These are phyloP conservation scores for Delia radicum DNA, from an alignment of 1,140 invertebrate genomes.

Conservation along the genomic window DNA sequence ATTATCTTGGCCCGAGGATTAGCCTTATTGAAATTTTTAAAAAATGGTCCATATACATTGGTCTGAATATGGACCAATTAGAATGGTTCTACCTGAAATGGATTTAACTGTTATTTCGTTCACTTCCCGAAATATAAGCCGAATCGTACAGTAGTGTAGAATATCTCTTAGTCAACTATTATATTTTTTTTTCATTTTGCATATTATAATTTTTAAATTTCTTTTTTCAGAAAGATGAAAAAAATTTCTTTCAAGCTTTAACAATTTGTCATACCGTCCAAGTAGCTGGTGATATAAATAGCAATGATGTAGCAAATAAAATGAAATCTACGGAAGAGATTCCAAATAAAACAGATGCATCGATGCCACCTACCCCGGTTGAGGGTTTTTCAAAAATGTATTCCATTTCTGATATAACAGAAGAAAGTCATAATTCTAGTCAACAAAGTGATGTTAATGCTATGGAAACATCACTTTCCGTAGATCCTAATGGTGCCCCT, in stretches of 20 bases:
- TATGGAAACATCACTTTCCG: constrained; percentile 43
- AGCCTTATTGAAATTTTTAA: too few relatives aligned
- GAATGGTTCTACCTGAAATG: too few relatives aligned
- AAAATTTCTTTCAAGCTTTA: constrained; percentile 69
- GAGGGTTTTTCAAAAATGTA: constrained; percentile 39
- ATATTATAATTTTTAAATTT: neutral
- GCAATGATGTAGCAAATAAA: constrained; percentile 1
- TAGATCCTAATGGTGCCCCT: constrained; percentile 39
- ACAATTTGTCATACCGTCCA: constrained; percentile 79
- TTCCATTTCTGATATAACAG: constrained; percentile 49
- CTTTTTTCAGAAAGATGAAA: constrained; percentile 34
- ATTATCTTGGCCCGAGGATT: too few relatives aligned
- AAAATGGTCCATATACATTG: too few relatives aligned
- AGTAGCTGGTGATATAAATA: constrained; percentile 55
- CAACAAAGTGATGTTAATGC: constrained; percentile 48
- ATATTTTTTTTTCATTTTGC: neutral
- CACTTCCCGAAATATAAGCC: neutral
- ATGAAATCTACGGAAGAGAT: too few relatives aligned
- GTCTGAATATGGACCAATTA: too few relatives aligned
- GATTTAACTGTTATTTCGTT: too few relatives aligned
- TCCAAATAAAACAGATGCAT: neutral
- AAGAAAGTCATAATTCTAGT: constrained; percentile 52
- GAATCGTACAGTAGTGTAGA: too few relatives aligned
- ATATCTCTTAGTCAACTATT: too few relatives aligned
- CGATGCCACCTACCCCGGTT: neutral